Percentiles rank a stretch among this genome's conserved stretches.
These are phyloP conservation scores for Ormyrus pomaceus DNA, from an alignment of 2,888 invertebrate genomes.

Conservation along the genomic window DNA sequence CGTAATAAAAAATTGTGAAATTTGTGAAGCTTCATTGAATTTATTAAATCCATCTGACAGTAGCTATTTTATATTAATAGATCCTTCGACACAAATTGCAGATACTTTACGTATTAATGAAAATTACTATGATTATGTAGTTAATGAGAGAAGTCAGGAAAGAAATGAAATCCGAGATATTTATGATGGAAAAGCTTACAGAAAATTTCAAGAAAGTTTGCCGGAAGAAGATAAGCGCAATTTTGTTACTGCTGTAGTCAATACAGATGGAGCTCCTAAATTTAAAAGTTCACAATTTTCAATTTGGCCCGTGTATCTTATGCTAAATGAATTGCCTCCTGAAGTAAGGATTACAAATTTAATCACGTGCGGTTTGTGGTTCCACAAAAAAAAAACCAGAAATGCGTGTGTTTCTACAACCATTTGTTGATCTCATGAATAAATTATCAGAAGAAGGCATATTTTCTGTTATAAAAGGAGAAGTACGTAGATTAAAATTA, in stretches of 20 bases:
- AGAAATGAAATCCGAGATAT: conserved; percentile 37
- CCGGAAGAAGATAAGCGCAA: conserved; percentile 14
- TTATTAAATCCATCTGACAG: background rate
- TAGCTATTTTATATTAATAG: background rate
- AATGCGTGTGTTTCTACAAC: conserved; percentile 39
- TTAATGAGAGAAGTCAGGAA: background rate
- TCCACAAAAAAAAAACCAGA: conserved; percentile 41
- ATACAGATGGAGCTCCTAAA: conserved; percentile 48
- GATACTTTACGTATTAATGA: background rate
- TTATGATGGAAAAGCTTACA: conserved; percentile 47
- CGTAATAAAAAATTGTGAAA: background rate
- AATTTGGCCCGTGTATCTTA: conserved; percentile 51
- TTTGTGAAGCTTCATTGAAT: background rate
- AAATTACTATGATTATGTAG: background rate
- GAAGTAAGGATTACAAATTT: conserved; percentile 43
- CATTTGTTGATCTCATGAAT: conserved; percentile 13
- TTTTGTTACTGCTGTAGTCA: conserved; percentile 45
- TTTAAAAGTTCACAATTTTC: conserved; percentile 39
- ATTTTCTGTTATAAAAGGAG: conserved; percentile 23
- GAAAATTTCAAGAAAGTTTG: conserved; percentile 39
- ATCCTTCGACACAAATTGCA: conserved; percentile 6
- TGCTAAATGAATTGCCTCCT: conserved; percentile 56
- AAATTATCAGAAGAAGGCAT: conserved; percentile 23
- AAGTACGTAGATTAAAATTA: conserved; percentile 36
- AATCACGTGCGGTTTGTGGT: conserved; percentile 55